phyloP scores from a whole-genome alignment of 2,888 invertebrate genomes.

The Drosophila anceps region DNA sequence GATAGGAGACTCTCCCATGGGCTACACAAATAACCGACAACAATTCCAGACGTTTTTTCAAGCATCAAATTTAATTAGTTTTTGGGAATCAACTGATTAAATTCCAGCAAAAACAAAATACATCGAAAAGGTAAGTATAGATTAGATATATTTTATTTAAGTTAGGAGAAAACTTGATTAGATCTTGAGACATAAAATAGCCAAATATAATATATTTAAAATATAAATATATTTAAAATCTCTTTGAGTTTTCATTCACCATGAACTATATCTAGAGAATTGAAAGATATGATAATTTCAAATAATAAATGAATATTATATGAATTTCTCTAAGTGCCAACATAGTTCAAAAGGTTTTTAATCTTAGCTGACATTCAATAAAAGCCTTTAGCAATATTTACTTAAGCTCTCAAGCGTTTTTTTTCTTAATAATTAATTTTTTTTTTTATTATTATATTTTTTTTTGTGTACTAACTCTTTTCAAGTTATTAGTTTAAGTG shows the following conservation, averaged over 20 bases:
- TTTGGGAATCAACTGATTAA: background rate
- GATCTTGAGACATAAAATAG: too few species aligned
- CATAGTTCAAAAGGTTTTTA: background rate
- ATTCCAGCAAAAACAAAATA: background rate
- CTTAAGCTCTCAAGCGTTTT: conserved; percentile 25
- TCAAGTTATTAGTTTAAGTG: conserved; percentile 67
- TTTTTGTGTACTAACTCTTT: conserved; percentile 1
- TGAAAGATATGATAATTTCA: background rate
- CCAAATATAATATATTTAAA: too few species aligned
- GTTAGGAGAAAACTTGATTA: too few species aligned
- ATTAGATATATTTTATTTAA: background rate
- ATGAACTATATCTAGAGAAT: too few species aligned
- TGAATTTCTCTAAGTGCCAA: too few species aligned
- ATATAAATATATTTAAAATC: too few species aligned
- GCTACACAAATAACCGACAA: background rate
- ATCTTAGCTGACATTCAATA: background rate
- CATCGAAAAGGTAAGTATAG: background rate
- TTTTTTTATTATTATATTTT: background rate
- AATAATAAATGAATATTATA: background rate
- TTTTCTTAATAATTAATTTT: background rate
- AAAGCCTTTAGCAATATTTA: conserved; percentile 1
- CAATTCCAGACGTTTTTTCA: conserved; percentile 1
- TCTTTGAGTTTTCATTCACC: too few species aligned
- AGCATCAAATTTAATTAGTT: conserved; percentile 1
- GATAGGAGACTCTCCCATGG: background rate